These are phyloP conservation scores for Apodemia zela DNA, from an alignment of 2,888 invertebrate species.

Conservation along the genomic window DNA sequence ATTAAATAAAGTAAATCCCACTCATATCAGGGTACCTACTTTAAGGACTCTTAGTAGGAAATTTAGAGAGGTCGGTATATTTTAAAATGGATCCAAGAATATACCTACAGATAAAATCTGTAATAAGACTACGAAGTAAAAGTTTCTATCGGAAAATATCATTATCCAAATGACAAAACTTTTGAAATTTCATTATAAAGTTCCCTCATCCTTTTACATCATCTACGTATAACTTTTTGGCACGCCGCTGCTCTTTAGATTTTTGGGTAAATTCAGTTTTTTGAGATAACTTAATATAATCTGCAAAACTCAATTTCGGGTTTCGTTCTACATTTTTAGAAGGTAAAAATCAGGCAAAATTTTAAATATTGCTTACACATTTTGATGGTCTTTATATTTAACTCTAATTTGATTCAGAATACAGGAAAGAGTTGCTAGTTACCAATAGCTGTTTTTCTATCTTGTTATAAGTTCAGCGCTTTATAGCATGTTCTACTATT, in stretches of 20 bases:
- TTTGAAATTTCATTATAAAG: conserved; percentile 61
- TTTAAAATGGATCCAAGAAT: background rate
- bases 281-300: background rate
- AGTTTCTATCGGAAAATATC: conserved; percentile 38
- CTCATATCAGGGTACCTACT: too few species aligned
- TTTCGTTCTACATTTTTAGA: background rate
- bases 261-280: background rate
- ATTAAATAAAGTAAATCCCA: background rate
- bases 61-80: background rate
- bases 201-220: conserved; percentile 15
- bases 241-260: background rate
- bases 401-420: too few species aligned
- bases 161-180: conserved; percentile 66
- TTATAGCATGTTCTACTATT: too few species aligned
- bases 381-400: too few species aligned
- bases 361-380: too few species aligned
- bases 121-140: conserved; percentile 15
- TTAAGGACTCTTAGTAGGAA: background rate
- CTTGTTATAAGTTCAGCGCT: too few species aligned
- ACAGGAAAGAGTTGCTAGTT: too few species aligned
- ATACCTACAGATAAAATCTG: background rate
- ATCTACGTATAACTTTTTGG: conserved; percentile 12
- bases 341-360: too few species aligned
- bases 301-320: background rate
- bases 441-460: too few species aligned